phyloP scores from a whole-genome alignment of 2,113 vertebrate species.

The Bujurquina vittata region DNA sequence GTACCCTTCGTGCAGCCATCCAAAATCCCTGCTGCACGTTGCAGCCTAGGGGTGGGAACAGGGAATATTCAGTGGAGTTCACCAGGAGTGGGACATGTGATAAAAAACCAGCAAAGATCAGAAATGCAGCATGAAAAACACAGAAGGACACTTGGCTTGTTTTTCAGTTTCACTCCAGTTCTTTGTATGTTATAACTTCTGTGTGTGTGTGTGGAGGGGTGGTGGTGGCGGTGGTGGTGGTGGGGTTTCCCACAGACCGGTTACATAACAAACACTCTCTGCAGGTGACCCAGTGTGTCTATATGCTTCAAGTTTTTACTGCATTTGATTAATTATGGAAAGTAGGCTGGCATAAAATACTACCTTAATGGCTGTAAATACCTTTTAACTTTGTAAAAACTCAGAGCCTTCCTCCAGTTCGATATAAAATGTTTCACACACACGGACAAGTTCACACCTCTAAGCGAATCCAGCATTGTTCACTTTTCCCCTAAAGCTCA shows the following conservation, averaged over 20 bases:
- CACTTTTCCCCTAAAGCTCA: background rate
- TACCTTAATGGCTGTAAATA: too few species aligned
- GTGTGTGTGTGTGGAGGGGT: too few species aligned
- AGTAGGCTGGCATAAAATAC: too few species aligned
- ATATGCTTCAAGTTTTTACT: background rate
- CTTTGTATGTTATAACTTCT: background rate
- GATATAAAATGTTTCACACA: fast-evolving
- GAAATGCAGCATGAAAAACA: background rate
- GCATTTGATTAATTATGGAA: background rate
- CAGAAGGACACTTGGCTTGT: background rate
- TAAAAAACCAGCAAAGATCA: too few species aligned
- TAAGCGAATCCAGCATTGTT: background rate
- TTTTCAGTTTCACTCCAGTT: background rate
- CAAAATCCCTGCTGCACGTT: background rate
- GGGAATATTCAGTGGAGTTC: too few species aligned
- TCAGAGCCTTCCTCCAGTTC: background rate
- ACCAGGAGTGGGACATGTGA: too few species aligned
- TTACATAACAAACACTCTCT: background rate
- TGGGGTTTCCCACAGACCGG: background rate
- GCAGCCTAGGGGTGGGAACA: too few species aligned
- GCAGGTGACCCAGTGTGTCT: background rate
- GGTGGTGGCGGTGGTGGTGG: too few species aligned
- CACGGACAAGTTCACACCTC: background rate
- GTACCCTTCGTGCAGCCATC: too few species aligned
- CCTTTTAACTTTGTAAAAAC: background rate